phyloP scores from a whole-genome alignment of 2,797 vertebrate genomes.

The Sebastes taczanowskii region DNA sequence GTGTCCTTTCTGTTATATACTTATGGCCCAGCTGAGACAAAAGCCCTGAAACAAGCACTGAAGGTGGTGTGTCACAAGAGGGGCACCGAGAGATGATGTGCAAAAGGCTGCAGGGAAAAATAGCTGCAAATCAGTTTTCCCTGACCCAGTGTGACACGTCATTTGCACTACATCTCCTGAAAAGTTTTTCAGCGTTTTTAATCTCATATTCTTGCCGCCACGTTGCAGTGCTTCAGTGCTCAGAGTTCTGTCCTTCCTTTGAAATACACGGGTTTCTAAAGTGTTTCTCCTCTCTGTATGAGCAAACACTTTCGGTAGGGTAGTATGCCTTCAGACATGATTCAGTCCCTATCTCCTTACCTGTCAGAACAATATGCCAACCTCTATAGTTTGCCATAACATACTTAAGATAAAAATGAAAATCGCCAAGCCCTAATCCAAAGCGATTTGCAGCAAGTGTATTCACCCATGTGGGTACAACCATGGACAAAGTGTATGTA shows the following conservation, averaged over 20 bases:
- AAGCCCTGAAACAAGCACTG: neutral
- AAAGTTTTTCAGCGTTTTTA: neutral
- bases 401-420: neutral
- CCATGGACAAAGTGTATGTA: too few relatives aligned
- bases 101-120: neutral
- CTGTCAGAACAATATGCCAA: neutral
- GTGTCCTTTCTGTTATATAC: neutral
- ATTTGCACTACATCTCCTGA: neutral
- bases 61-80: neutral
- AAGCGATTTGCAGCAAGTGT: rapidly evolving
- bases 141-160: neutral
- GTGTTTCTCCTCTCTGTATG: neutral
- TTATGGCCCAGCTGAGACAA: neutral
- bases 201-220: neutral
- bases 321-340: neutral
- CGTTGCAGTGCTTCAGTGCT: neutral
- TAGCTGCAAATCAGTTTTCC: neutral
- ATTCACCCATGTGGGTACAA: neutral
- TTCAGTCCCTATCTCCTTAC: neutral
- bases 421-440: neutral
- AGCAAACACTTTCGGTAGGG: neutral
- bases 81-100: neutral
- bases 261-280: neutral
- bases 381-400: neutral
- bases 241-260: neutral